Base-by-base conservation (phyloP, 2,113 vertebrate genomes). In the Cryptotis parvus region DNA sequence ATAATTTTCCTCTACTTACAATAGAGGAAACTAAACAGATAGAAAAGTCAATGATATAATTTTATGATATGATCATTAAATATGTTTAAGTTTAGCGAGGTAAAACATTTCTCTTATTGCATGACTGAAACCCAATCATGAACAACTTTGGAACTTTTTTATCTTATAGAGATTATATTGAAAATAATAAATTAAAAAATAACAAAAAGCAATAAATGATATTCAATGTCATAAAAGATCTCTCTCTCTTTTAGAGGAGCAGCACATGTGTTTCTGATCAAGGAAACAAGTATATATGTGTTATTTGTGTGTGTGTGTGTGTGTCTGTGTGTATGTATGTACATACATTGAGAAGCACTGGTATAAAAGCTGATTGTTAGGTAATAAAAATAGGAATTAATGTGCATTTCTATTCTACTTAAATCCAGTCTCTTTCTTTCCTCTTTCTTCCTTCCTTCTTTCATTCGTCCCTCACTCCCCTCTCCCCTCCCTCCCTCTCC, bases 1-100 rank as follows among this genome's bases (percentile, higher is more conserved):
- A 52, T 77, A 81, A 0, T n/a, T n/a, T n/a, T n/a, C n/a, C n/a
- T n/a, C n/a, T n/a, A n/a, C 7, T 82, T 55, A 27, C 2, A 49
- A 26, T 74, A 4, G 35, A 90, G 18, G 43, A 37, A 11, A 41
- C 61, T 77, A 84, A 89, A 35, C 3, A 80, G 1, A 29, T 43
- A 5, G 37, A 86, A 58, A 83, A 80, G 35, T 35, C 16, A 86
- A 12, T 18, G 1, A 58, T 77, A 27, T 16, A 89, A 84, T 92
- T 87, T 31, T 78, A 65, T 49, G 7, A 29, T 18, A 11, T 80
- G 41, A 78, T n/a, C 1, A 49, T 27, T 49, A 15, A 31, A 81
- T 58, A 33, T 66, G 7, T 82, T 89, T 66, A 49, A 73, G 14
- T 72, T 58, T 6, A 66, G 76, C 1, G 1, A 66, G 22, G 74